Base-by-base conservation (phyloP, 2,888 invertebrate species). In the Lasioglossum zephyrum region DNA sequence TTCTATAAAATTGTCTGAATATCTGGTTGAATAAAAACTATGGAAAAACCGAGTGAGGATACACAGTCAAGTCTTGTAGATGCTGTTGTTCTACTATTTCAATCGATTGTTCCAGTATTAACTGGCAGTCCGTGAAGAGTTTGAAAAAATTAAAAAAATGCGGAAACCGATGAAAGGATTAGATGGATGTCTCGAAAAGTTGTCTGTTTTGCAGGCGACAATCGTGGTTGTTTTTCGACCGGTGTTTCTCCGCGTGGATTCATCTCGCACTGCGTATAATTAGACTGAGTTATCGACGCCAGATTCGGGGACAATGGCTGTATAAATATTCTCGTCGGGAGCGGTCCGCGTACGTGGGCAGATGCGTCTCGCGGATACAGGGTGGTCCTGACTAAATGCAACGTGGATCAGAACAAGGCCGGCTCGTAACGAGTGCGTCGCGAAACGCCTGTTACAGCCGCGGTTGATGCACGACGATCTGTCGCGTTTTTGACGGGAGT, bases 281-380 rank as follows among this genome's bases (percentile, higher is more conserved):
- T 93, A 93, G 92, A 87, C 91, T 94, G 93, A 94, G 92, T 94
- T 94, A 94, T 93, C 85, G 92, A 90, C 84, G 91, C 87, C 90
- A 90, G 92, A 92, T 93, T 92, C 91, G 92, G 91, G 91, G 91
- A 94, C 94, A 94, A 94, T 94, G 92, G 93, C 88, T 92, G 90
- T 93, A 94, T 94, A 94, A 94, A 94, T 93, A 90, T 90, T 82
- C 88, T 85, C 85, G 91, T 86, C 88, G 92, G 92, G 90, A 90
- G 92, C 87, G 91, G 86, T 89, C 91, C 73, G 47, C 73, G 86
- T 91, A 92, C 93, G 93, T 93, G 93, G 93, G 93, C 90, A 88
- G 93, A 88, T 80, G 79, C 86, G 86, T 85, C 81, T 85, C 70
- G 89, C 78, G 82, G 82, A 87, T 85, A 87, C 89, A 86, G 90